Evolutionary conservation across 2,113 vertebrate species (phyloP), one percentile per base, ranked within the genome.

Genomic region (Nymphicus hollandicus): DNA sequence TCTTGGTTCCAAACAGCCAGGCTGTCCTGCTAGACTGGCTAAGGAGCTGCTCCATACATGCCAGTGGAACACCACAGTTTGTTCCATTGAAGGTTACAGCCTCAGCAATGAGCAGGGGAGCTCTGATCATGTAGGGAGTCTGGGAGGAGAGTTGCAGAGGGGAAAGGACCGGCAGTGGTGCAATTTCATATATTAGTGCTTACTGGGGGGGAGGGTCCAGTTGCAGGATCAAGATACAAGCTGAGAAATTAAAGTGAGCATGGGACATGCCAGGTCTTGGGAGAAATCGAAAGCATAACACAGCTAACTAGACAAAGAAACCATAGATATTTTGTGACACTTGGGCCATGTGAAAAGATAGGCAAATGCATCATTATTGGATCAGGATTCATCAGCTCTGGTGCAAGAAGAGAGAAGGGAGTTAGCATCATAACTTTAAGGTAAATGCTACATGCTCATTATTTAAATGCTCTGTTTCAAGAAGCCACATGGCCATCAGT

Each of bases 201-300:
- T 81, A 6, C 0, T 47, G 13, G 0, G 1, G 7, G 3, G 19
- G 3, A 3, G 2, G 5, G 8, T 56, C 8, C 46, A 76, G 9
- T 10, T 76, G 11, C 1, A 5, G 31, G 17, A 6, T 80, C 10
- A 37, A 52, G 35, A 43, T 28, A 17, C 46, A 72, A 58, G 25
- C 9, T 25, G 46, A 64, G 46, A 88, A 91, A 64, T 33, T 55
- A 29, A 72, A 70, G 27, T 71, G 22, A 70, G 11, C 22, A 13
- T 11, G n/a, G 53, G 43, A 72, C 7, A 1, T 37, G n/a, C 22
- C 39, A 28, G 24, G 52, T 52, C 39, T 72, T 52, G 47, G 5
- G 39, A 83, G 63, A 85, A 79, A 82, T 0, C 37, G 37, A 56
- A 69, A 50, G 18, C 2, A 8, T 43, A 68, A 12, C 5, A 73